Base-by-base conservation (phyloP, 2,113 vertebrate species). In the Glaucomys volans region DNA sequence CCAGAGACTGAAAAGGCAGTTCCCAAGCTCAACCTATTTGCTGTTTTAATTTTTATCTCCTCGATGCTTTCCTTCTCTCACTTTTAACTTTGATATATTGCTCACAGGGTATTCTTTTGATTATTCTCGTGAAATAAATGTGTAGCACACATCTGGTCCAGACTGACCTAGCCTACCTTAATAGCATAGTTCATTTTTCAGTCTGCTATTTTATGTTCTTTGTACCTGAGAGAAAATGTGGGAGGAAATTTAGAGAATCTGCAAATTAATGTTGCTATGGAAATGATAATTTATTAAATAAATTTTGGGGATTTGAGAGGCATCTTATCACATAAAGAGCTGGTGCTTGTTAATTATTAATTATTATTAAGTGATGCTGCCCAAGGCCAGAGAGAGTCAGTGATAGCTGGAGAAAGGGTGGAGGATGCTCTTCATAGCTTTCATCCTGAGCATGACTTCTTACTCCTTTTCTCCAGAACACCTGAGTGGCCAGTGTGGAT, bases 381-480 rank as follows among this genome's bases (percentile, higher is more conserved):
- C n/a, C 20, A 44, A 44, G 40, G 57, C 57, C 42, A 37, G 40
- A 30, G 57, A 4, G 16, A 44, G 35, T 64, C 54, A 18, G 10
- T 10, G 24, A 64, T 2, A 10, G 42, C 52, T 86, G 62, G 28
- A 72, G 47, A n/a, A 9, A 50, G 24, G n/a, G 9, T 40, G 47
- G 44, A 69, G 10, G 17, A 5, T 44, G 26, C 9, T 42, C 17
- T 28, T 22, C 50, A 30, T 42, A 72, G 22, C 12, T 5, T 71
- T 18, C 2, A 17, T 32, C 35, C 37, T 28, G 8, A 50, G n/a
- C 4, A 1, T 18, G 28, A 11, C 3, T n/a, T 75, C 0, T n/a
- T 30, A 2, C 30, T 16, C 1, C 4, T 54, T 37, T 24, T 2
- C 35, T 52, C 28, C 28, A 54, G 26, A 82, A 37, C 13, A 20